Percentiles rank a stretch among this genome's conserved stretches.
phyloP scores from a whole-genome alignment of 1,140 invertebrate genomes.

The Hycleus phaleratus region DNA sequence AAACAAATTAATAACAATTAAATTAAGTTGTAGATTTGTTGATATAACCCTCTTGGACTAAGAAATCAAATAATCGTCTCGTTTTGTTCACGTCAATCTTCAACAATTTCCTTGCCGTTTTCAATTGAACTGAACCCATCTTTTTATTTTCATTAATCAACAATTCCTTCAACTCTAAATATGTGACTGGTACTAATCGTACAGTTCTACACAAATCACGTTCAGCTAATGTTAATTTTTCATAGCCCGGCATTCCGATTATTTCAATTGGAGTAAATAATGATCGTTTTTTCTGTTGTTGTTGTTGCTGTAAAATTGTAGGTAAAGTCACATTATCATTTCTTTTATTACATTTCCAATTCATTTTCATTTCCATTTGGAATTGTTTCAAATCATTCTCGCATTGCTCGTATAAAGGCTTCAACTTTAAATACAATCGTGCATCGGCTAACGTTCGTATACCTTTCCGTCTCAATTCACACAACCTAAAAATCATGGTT shows the following conservation, averaged over 20 bases:
- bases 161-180: conserved; percentile 66
- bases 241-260: conserved; percentile 67
- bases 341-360: conserved; percentile 36
- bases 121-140: conserved; percentile 58
- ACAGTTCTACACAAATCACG: conserved; percentile 65
- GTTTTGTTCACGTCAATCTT: conserved; percentile 95
- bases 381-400: conserved; percentile 45
- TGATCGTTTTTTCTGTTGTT: conserved; percentile 18
- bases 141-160: conserved; percentile 70
- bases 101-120: conserved; percentile 71
- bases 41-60: conserved; percentile 64
- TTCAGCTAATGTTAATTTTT: conserved; percentile 64
- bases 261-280: conserved; percentile 64
- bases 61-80: conserved; percentile 78
- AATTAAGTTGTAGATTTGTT: conserved; percentile 41
- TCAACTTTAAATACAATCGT: conserved; percentile 57
- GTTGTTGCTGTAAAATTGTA: background rate
- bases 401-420: conserved; percentile 51
- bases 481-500: conserved; percentile 41
- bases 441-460: conserved; percentile 60
- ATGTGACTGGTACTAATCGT: conserved; percentile 67
- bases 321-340: conserved; percentile 1
- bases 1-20: conserved; percentile 3
- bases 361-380: conserved; percentile 26
- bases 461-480: conserved; percentile 63